These are phyloP conservation scores for Oscheius sp. DNA, from an alignment of 2,888 invertebrate genomes.

Conservation along the genomic window DNA sequence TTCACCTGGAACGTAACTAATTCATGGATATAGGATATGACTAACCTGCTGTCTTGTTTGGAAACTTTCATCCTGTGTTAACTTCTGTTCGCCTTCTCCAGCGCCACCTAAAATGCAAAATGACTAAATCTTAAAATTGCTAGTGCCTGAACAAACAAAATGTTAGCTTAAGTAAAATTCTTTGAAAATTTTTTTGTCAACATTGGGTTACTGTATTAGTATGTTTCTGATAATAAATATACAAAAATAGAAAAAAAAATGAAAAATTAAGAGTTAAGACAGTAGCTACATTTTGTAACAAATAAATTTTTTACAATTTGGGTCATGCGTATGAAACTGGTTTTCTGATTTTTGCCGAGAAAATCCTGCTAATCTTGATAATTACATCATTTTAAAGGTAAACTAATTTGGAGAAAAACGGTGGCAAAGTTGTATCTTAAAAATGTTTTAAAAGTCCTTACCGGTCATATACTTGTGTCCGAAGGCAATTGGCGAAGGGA, in stretches of 20 bases:
- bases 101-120: constrained; percentile 75
- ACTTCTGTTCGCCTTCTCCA: constrained; percentile 80
- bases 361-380: too few species aligned
- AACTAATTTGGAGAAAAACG: neutral
- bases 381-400: neutral
- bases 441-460: neutral
- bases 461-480: constrained; percentile 69
- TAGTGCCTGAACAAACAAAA: too few species aligned
- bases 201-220: too few species aligned
- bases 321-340: too few species aligned
- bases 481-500: constrained; percentile 53
- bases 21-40: too few species aligned
- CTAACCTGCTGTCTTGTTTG: constrained; percentile 64
- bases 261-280: too few species aligned
- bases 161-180: too few species aligned
- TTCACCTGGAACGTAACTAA: constrained; percentile 77
- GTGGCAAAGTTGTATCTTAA: neutral
- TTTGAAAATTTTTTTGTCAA: too few species aligned
- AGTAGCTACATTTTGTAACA: too few species aligned
- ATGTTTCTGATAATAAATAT: too few species aligned
- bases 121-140: too few species aligned
- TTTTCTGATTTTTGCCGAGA: too few species aligned
- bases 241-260: neutral
- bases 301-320: constrained; percentile 9
- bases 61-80: constrained; percentile 72